Evolutionary conservation across 2,888 invertebrate genomes (phyloP).

Genomic region (Drosophila trichaetosa): DNA sequence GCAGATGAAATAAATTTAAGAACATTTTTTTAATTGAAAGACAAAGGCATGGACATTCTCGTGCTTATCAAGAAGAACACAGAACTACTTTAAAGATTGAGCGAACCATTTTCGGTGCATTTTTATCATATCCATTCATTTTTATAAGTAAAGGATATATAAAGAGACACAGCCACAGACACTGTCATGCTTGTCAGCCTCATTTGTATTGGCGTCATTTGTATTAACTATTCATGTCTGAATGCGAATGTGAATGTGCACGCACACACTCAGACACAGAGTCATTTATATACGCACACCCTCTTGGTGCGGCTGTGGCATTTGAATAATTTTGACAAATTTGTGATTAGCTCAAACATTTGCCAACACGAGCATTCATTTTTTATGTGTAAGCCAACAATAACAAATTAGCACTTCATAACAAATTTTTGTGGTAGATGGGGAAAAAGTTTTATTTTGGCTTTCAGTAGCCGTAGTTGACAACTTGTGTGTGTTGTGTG

Average conservation of each 20-base stretch:
- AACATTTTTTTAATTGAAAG: background rate
- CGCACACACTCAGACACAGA: conserved; percentile 11
- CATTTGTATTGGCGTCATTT: conserved; percentile 43
- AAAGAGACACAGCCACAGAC: conserved; percentile 11
- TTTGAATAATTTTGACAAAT: conserved; percentile 79
- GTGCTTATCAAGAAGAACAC: background rate
- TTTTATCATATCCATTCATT: background rate
- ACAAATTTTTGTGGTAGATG: conserved; percentile 30
- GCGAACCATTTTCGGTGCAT: background rate
- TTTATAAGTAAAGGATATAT: conserved; percentile 8
- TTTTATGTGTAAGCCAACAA: conserved; percentile 47
- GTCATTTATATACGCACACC: background rate
- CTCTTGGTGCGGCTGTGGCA: conserved; percentile 30
- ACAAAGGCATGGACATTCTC: background rate
- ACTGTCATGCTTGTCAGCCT: conserved; percentile 24
- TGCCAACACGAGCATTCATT: conserved; percentile 54
- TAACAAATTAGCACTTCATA: conserved; percentile 71
- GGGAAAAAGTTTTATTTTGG: conserved; percentile 41
- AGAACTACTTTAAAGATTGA: background rate
- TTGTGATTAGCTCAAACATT: conserved; percentile 74
- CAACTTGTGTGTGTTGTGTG: conserved; percentile 3
- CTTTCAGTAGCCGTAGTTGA: conserved; percentile 15
- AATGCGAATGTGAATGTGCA: conserved; percentile 12
- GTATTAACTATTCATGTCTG: conserved; percentile 75
- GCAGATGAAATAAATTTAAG: background rate